Conservation (phyloP, 1,140 invertebrate genomes). For the Cylas formicarius region DNA sequence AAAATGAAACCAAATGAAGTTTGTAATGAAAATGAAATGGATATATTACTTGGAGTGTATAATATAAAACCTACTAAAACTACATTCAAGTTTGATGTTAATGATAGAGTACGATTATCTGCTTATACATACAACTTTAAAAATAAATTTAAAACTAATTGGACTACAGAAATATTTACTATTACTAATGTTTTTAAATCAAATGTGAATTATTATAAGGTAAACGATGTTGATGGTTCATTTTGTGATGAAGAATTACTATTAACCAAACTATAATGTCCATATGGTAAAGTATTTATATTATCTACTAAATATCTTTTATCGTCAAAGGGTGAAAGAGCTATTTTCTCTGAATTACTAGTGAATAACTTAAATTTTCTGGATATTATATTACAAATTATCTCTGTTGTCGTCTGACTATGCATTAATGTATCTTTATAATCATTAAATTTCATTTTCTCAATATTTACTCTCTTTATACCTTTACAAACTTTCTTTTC, state of each 20-base stretch:
- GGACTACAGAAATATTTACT: constrained; percentile 34
- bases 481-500: too few species aligned
- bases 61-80: constrained; percentile 9
- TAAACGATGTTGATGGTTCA: constrained; percentile 6
- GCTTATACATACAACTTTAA: constrained; percentile 18
- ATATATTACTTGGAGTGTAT: constrained; percentile 11
- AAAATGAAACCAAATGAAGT: constrained; percentile 22
- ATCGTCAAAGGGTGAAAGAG: too few species aligned
- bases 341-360: too few species aligned
- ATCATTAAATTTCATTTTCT: too few species aligned
- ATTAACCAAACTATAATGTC: too few species aligned
- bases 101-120: constrained; percentile 20
- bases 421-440: too few species aligned
- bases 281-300: too few species aligned
- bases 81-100: constrained; percentile 8
- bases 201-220: constrained; percentile 8
- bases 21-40: constrained; percentile 11
- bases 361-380: too few species aligned
- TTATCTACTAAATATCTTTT: too few species aligned
- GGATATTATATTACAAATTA: too few species aligned
- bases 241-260: constrained; percentile 7
- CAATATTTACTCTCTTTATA: too few species aligned
- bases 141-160: constrained; percentile 34
- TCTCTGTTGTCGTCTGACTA: too few species aligned
- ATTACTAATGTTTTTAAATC: constrained; percentile 20